A percentile compares a stretch with the other conserved stretches of the same genome.
Conservation (phyloP, 2,888 invertebrate genomes). For the Drosophila picticornis region DNA sequence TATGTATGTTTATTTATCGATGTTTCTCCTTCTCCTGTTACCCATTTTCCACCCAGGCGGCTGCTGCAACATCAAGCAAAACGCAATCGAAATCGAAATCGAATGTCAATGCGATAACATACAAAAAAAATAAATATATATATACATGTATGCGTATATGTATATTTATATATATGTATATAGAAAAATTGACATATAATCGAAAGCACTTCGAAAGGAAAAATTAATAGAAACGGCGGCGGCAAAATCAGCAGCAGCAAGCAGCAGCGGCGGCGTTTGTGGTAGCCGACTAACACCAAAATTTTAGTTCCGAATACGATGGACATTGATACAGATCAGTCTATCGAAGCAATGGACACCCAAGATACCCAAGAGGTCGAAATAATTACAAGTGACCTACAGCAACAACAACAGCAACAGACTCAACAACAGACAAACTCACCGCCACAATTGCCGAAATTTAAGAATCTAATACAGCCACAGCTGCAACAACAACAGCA, state of each 20-base stretch:
- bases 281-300: conserved; percentile 37
- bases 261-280: conserved; percentile 37
- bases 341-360: conserved; percentile 85
- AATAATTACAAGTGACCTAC: conserved; percentile 81
- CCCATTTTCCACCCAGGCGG: conserved; percentile 36
- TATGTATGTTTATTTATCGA: conserved; percentile 58
- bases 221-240: conserved; percentile 22
- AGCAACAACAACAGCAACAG: conserved; percentile 69
- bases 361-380: conserved; percentile 85
- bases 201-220: conserved; percentile 3
- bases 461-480: conserved; percentile 70
- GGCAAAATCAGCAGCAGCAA: conserved; percentile 12
- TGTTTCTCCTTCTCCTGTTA: conserved; percentile 47
- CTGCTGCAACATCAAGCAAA: conserved; percentile 43
- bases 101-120: conserved; percentile 44
- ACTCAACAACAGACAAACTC: conserved; percentile 57
- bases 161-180: background rate
- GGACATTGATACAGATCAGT: conserved; percentile 85
- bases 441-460: conserved; percentile 74
- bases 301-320: conserved; percentile 69
- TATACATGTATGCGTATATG: background rate
- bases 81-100: conserved; percentile 48
- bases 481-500: conserved; percentile 61
- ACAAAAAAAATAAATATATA: background rate
- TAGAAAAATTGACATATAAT: background rate